phyloP scores from a whole-genome alignment of 1,140 invertebrate genomes.

The Conus ventricosus region DNA sequence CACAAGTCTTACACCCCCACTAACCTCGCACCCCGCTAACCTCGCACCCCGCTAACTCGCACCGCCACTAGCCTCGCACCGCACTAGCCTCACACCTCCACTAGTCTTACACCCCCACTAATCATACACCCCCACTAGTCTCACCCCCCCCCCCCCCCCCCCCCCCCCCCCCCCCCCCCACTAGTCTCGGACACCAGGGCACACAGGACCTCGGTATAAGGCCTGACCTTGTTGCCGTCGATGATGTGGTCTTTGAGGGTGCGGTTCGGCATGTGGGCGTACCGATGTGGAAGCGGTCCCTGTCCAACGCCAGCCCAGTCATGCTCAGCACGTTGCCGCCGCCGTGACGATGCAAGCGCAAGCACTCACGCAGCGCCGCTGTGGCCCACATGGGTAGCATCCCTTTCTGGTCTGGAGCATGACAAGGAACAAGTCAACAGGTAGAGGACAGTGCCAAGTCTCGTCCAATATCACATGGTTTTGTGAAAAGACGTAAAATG shows the following conservation, averaged over 20 bases:
- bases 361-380: conserved; percentile 49
- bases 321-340: conserved; percentile 50
- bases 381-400: conserved; percentile 48
- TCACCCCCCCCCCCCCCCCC: too few relatives aligned
- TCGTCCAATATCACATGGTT: neutral
- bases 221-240: conserved; percentile 45
- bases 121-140: too few relatives aligned
- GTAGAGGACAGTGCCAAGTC: neutral
- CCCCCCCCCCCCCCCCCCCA: too few relatives aligned
- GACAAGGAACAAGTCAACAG: neutral
- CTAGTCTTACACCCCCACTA: too few relatives aligned
- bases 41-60: too few relatives aligned
- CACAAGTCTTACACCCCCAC: too few relatives aligned
- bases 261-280: conserved; percentile 47
- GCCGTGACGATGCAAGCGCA: conserved; percentile 49
- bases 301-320: conserved; percentile 48
- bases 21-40: too few relatives aligned
- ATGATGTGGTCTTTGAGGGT: conserved; percentile 55
- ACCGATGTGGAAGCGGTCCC: conserved; percentile 52
- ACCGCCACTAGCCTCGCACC: too few relatives aligned
- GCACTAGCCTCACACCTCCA: too few relatives aligned
- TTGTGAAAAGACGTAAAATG: too few relatives aligned
- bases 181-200: too few relatives aligned
- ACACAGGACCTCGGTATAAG: too few relatives aligned
- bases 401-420: neutral